Base-by-base conservation (phyloP, 2,113 vertebrate species). In the Egretta garzetta region DNA sequence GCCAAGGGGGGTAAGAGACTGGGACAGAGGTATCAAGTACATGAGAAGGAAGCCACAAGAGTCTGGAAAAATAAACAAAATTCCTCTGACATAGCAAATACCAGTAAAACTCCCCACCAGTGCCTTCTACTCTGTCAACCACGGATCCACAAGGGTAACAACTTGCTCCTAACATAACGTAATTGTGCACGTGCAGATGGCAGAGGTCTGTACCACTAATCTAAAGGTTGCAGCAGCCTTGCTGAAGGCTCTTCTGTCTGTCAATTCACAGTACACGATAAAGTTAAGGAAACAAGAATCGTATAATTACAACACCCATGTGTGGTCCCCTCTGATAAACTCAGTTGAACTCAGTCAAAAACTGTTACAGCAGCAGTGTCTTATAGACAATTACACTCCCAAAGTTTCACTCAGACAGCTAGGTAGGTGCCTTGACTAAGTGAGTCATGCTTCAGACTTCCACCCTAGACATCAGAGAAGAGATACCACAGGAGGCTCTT, bases 321-420 rank as follows among this genome's bases (percentile, higher is more conserved):
- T 20, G 33, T 95, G 96, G 81, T 19, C 39, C 93, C 49, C 56
- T 90, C 77, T 92, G 96, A 97, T 96, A 97, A 97, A 96, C 92
- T 94, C n/a, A 2, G 80, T 10, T 94, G 92, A 95, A 95, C 90
- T 96, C 77, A 39, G 93, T 33, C 52, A 81, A 90, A 96, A 96
- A 85, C 87, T 82, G 90, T 64, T 85, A 73, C 24, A 90, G 92
- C 62, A 91, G 73, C 12, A 41, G 58, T 85, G 77, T n/a, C 87
- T 79, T 52, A 33, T 70, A 82, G 77, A 90, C 84, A 95, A 91
- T 85, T 94, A 81, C 49, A 59, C 33, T 82, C 70, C 58, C 66
- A 67, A 93, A 96, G 80, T 89, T 93, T 89, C 64, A 32, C 75
- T 88, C 63, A 86, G 79, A 71, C 71, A 95, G 60, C 56, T 11